Conservation (phyloP, 2,797 vertebrate species). For the Malacoctenus gilli region DNA sequence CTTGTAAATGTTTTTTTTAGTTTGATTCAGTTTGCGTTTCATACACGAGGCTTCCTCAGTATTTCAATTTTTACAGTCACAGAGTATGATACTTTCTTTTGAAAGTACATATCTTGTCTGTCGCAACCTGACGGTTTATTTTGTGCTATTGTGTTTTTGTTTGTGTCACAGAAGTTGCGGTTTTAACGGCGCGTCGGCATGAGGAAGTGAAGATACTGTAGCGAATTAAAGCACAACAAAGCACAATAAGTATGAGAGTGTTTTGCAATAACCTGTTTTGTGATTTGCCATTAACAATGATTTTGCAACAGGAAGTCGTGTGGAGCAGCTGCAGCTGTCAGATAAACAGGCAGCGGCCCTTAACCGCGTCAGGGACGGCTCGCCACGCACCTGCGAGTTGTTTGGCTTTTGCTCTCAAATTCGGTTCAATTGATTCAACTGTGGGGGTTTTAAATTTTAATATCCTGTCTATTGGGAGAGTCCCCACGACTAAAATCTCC, state of each 20-base stretch:
- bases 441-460: constrained; percentile 70
- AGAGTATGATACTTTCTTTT: too few species aligned
- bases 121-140: constrained; percentile 26
- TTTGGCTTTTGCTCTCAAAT: constrained; percentile 53
- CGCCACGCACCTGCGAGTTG: constrained; percentile 40
- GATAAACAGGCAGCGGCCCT: constrained; percentile 34
- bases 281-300: constrained; percentile 55
- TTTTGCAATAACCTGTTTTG: constrained; percentile 71
- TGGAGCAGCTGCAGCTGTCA: constrained; percentile 39
- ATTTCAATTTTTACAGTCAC: constrained; percentile 1
- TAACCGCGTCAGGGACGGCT: too few species aligned
- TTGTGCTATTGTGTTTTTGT: constrained; percentile 51
- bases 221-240: constrained; percentile 59
- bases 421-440: constrained; percentile 47
- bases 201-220: constrained; percentile 78
- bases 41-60: constrained; percentile 8
- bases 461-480: constrained; percentile 54
- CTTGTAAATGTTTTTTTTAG: constrained; percentile 18
- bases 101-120: too few species aligned
- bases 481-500: constrained; percentile 55
- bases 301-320: constrained; percentile 76
- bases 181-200: constrained; percentile 71
- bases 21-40: constrained; percentile 21
- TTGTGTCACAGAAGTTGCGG: constrained; percentile 78
- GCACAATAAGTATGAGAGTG: constrained; percentile 49